phyloP scores from a whole-genome alignment of 2,113 vertebrate species.

The Eclectus roratus region DNA sequence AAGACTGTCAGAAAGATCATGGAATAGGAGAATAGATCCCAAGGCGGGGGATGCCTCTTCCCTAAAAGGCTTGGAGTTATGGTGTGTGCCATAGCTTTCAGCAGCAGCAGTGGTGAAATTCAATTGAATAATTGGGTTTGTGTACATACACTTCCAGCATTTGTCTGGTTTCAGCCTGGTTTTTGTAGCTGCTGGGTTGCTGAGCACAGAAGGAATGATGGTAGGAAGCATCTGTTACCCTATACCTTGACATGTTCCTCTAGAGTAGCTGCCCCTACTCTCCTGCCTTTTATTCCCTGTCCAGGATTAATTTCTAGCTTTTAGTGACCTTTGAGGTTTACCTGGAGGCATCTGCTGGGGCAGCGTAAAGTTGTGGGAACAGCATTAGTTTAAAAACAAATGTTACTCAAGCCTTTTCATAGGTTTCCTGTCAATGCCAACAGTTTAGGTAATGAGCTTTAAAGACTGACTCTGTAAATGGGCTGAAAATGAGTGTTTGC shows the following conservation, averaged over 20 bases:
- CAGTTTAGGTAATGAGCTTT: not conserved
- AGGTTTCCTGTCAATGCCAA: not conserved
- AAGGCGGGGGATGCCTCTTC: not conserved
- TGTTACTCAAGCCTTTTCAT: not conserved
- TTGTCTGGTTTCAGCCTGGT: not conserved
- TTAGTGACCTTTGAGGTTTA: slow-evolving; percentile 5
- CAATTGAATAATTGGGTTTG: not conserved
- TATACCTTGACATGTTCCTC: not conserved
- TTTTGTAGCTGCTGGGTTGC: not conserved
- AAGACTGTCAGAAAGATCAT: not conserved
- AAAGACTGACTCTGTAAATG: not conserved
- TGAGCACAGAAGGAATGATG: not conserved
- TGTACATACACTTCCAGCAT: not conserved
- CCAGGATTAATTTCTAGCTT: not conserved
- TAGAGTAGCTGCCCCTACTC: not conserved
- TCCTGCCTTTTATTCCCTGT: not conserved
- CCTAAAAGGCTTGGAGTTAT: not conserved
- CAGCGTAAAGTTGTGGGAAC: not conserved
- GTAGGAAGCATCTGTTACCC: not conserved
- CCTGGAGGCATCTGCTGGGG: not conserved
- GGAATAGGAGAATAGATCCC: not conserved
- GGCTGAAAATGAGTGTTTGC: not conserved
- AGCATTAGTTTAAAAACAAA: not conserved
- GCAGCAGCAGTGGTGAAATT: not conserved
- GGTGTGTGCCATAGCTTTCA: not conserved